Base-by-base conservation (phyloP, 2,888 invertebrate genomes). In the Anoplius nigerrimus region DNA sequence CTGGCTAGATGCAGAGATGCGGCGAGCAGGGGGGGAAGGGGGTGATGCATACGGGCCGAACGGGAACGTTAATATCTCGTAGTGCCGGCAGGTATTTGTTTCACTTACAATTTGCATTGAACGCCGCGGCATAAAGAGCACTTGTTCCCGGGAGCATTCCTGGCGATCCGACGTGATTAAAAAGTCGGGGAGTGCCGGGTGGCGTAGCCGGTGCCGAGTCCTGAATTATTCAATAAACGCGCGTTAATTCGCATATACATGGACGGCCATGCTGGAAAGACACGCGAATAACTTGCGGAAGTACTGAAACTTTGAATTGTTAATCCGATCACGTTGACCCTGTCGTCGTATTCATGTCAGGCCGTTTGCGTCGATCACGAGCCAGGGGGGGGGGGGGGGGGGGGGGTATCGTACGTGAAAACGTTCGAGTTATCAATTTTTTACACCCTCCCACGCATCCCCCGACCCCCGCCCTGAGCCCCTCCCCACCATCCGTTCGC, bases 141-240 rank as follows among this genome's bases (percentile, higher is more conserved):
- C 67, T 62, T 64, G 58, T 65, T 60, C 63, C 61, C 60, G 53
- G 51, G 46, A 60, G 63, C 71, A 74, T 74, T 74, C 71, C 68
- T 16, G 46, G 54, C 68, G 65, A 55, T 70, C 71, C 76, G 58
- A 59, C 70, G 59, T 69, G 75, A 78, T 56, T 56, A 56, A 56
- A 56, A 56, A 56, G 56, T 43, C 56, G 16, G 43, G n/a, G 56
- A 43, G 20, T n/a, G 45, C 43, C 43, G 56, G 48, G 48, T 18
- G 48, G 18, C 18, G 48, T 18, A 16, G 21, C 56, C 61, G 69
- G 66, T 67, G 65, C 65, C 71, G 66, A 45, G 57, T 70, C 52
- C 64, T 78, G 78, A 78, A 78, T 78, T 71, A 78, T 78, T 77
- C 77, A 77, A 75, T 74, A 71, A 73, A 77, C 73, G 69, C 66